Conservation (phyloP, 2,888 invertebrate genomes). For the Empis stercorea region DNA sequence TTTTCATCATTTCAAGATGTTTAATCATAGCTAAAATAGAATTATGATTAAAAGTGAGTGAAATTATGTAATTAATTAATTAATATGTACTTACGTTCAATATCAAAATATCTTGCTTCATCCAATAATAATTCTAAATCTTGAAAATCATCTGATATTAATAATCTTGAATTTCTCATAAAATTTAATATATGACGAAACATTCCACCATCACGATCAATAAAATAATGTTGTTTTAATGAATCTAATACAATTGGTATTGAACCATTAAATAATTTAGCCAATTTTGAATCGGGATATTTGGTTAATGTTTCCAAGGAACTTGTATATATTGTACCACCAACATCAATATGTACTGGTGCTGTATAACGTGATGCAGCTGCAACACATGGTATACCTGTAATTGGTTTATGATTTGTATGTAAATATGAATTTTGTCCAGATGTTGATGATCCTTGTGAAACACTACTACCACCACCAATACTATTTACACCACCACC, state of each 20-base stretch:
- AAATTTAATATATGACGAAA: constrained; percentile 96
- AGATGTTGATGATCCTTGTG: constrained; percentile 19
- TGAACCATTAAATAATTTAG: constrained; percentile 86
- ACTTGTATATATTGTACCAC: constrained; percentile 93
- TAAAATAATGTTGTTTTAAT: constrained; percentile 96
- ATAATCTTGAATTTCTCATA: constrained; percentile 77
- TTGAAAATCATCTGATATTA: constrained; percentile 76
- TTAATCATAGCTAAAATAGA: constrained; percentile 51
- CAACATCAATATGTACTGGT: constrained; percentile 95
- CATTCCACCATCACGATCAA: constrained; percentile 95
- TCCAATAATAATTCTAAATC: constrained; percentile 77
- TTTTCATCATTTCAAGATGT: constrained; percentile 59
- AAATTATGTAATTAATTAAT: no score
- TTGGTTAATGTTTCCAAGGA: constrained; percentile 93
- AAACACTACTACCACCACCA: constrained; percentile 19
- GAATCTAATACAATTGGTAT: constrained; percentile 93
- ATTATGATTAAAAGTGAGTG: no score
- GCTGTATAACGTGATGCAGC: constrained; percentile 86
- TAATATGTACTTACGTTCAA: constrained; percentile 53
- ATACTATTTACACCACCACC: constrained; percentile 18
- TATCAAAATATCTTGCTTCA: constrained; percentile 84
- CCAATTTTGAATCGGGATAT: constrained; percentile 82
- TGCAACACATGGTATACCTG: constrained; percentile 88
- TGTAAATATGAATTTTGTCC: constrained; percentile 34
- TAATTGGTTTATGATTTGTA: constrained; percentile 59